Conservation (phyloP, 2,888 invertebrate genomes). For the Sinotaia quadrata region DNA sequence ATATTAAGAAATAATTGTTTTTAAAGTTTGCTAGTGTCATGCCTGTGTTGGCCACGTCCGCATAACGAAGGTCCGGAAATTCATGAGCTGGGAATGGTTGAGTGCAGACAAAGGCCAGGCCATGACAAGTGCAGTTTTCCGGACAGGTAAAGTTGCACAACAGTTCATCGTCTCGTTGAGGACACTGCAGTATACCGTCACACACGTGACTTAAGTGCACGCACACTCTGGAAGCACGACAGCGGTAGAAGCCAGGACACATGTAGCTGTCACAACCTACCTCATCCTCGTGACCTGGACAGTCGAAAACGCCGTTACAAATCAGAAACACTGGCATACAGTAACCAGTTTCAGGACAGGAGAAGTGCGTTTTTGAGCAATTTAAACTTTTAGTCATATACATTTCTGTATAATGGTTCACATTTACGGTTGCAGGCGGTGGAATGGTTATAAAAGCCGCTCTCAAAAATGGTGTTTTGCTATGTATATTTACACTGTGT, state of each 20-base stretch:
- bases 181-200: slow-evolving; percentile 35
- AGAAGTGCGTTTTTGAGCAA: slow-evolving; percentile 31
- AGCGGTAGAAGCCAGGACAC: slow-evolving; percentile 31
- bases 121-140: slow-evolving; percentile 14
- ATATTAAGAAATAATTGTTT: slow-evolving; percentile 9
- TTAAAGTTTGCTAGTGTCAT: neutral
- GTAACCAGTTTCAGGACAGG: slow-evolving; percentile 26
- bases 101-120: slow-evolving; percentile 15
- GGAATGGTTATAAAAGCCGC: too few species aligned
- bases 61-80: neutral
- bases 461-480: too few species aligned
- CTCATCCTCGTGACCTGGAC: slow-evolving; percentile 34
- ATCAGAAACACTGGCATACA: slow-evolving; percentile 34
- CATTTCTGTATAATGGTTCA: too few species aligned
- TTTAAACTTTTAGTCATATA: too few species aligned
- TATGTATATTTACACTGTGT: too few species aligned
- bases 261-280: slow-evolving; percentile 14
- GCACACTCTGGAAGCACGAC: slow-evolving; percentile 26
- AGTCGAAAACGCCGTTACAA: slow-evolving; percentile 33
- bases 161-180: slow-evolving; percentile 32
- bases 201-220: slow-evolving; percentile 31
- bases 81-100: neutral
- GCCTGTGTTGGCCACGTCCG: slow-evolving; percentile 10
- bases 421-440: too few species aligned
- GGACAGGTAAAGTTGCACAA: slow-evolving; percentile 27